phyloP scores from a whole-genome alignment of 1,140 invertebrate species.

The Wasmannia auropunctata region DNA sequence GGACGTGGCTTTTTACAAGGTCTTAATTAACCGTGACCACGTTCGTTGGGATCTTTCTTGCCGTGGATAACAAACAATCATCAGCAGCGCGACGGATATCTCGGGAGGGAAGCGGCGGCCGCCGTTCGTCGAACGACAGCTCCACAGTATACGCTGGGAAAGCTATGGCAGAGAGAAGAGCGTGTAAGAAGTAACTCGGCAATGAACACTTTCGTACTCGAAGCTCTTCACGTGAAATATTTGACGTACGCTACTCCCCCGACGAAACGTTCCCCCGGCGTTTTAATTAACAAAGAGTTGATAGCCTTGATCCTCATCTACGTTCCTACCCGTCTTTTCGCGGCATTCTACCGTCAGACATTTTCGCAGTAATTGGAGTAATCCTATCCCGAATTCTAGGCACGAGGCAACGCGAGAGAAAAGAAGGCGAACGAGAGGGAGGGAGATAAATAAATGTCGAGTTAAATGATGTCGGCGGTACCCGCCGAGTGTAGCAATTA shows the following conservation, averaged over 20 bases:
- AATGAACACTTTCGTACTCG: slow-evolving; percentile 43
- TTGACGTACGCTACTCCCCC: slow-evolving; percentile 26
- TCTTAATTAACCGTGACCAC: slow-evolving; percentile 48
- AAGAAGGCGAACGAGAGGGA: not conserved
- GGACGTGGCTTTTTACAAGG: slow-evolving; percentile 31
- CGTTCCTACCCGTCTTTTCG: slow-evolving; percentile 12
- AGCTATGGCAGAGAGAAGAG: not conserved
- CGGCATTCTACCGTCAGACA: slow-evolving; percentile 54
- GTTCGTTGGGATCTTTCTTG: slow-evolving; percentile 7
- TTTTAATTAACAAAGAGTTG: slow-evolving; percentile 70
- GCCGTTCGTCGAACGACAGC: not conserved
- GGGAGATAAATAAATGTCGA: slow-evolving; percentile 57
- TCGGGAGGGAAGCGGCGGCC: not conserved
- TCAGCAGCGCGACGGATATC: slow-evolving; percentile 1
- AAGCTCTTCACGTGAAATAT: slow-evolving; percentile 47
- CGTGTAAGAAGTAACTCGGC: slow-evolving; percentile 44
- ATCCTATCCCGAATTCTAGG: slow-evolving; percentile 55
- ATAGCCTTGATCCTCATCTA: slow-evolving; percentile 60
- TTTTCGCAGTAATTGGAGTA: slow-evolving; percentile 56
- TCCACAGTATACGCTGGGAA: not conserved
- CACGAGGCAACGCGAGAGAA: slow-evolving; percentile 26
- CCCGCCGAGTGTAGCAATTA: slow-evolving; percentile 50
- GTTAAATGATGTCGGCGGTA: slow-evolving; percentile 19
- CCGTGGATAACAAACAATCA: slow-evolving; percentile 49
- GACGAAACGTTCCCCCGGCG: slow-evolving; percentile 29